Base-by-base conservation (phyloP, 2,797 vertebrate species). In the Gobionotothen gibberifrons region DNA sequence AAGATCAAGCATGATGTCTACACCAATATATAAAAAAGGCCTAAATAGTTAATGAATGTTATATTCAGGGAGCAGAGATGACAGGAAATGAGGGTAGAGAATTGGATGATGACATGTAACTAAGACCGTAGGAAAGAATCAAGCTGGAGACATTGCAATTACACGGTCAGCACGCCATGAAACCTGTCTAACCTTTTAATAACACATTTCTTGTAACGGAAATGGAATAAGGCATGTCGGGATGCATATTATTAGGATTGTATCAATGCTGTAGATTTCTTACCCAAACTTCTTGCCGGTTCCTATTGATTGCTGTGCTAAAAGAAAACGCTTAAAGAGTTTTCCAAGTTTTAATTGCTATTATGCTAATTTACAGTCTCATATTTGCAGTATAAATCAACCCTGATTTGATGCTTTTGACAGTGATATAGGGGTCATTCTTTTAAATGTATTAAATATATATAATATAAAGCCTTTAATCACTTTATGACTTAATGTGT, bases 121-220 rank as follows among this genome's bases (percentile, higher is more conserved):
- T 49, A 26, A 44, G 39, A 21, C 26, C 2, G 0, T 12, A 32
- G 39, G 64, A 13, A n/a, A 3, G 29, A 32, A 43, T 65, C 16
- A 8, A 54, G 36, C 54, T 22, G 19, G 10, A 70, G 39, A 40
- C 15, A 13, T 47, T 43, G 56, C 26, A 52, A 72, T 83, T 58
- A 70, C 56, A 59, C 9, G 21, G 36, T 64, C 44, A 64, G 21
- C 15, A 11, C 26, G 10, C 44, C 11, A 53, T 40, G 42, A 63
- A 44, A 49, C 39, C 67, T 17, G n/a, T 22, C 47, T 17, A 46
- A 73, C 74, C 59, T 76, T 66, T 73, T 43, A 36, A 55, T 44
- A 40, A 57, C 0, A 26, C 1, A 13, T 63, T 62, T 61, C 40
- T 10, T n/a, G 49, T 14, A 57, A 46, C 4, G 43, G 49, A 49